Percentiles rank a stretch among this genome's conserved stretches.
Conservation (phyloP, 2,888 invertebrate species). For the Sicus ferrugineus region DNA sequence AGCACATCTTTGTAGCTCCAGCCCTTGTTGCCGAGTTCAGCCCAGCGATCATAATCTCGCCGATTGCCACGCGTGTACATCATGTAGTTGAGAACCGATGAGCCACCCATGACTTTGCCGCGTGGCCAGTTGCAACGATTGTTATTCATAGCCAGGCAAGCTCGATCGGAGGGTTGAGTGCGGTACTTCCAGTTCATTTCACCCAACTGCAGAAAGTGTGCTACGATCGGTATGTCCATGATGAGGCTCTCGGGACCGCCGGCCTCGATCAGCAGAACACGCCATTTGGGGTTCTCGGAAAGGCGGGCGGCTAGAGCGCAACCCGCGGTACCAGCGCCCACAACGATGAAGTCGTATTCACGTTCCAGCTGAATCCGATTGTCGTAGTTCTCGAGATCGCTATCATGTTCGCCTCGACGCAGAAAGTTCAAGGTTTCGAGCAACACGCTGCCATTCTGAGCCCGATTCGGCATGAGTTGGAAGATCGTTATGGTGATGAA, state of each 20-base stretch:
- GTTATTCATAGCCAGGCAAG: conserved; percentile 79
- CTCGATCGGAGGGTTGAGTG: conserved; percentile 77
- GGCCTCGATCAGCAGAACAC: conserved; percentile 75
- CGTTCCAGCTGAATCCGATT: conserved; percentile 51
- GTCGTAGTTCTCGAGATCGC: conserved; percentile 57
- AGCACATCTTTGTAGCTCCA: conserved; percentile 79
- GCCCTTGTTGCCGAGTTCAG: conserved; percentile 73
- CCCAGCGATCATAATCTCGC: conserved; percentile 81
- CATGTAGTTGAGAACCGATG: conserved; percentile 83
- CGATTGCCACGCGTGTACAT: conserved; percentile 77
- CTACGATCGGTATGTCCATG: conserved; percentile 80
- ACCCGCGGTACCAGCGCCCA: conserved; percentile 84
- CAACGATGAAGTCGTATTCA: conserved; percentile 79
- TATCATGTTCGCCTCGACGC: conserved; percentile 59
- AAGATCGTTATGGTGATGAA: not conserved
- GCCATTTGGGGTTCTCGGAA: conserved; percentile 74
- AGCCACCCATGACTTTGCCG: conserved; percentile 85
- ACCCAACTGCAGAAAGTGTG: conserved; percentile 74
- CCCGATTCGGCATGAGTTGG: conserved; percentile 5
- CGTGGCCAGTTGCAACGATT: conserved; percentile 80
- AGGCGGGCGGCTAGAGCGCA: conserved; percentile 78
- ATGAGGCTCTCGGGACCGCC: conserved; percentile 75
- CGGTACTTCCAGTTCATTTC: conserved; percentile 83
- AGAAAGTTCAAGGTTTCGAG: conserved; percentile 57
- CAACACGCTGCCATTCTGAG: conserved; percentile 52